A percentile compares a stretch with the other conserved stretches of the same genome.
Evolutionary conservation across 2,888 invertebrate genomes (phyloP).

Genomic region (Eupithecia inturbata): DNA sequence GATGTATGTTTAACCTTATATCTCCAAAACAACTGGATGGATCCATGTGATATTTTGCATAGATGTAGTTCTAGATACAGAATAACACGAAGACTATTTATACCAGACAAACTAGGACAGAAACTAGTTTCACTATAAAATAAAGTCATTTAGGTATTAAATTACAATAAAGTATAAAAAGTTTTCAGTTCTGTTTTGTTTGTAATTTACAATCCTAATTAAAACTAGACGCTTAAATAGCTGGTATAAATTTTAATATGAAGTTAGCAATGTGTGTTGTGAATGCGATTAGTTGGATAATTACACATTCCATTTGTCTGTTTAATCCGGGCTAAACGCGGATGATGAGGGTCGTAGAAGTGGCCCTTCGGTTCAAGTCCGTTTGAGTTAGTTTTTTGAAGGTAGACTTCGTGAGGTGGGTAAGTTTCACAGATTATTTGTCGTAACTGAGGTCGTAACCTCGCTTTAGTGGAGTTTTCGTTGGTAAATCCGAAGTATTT

Average conservation of each 20-base stretch:
- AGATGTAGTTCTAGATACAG: no score
- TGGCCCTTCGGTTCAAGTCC: slow-evolving; percentile 10
- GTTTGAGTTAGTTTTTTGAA: slow-evolving; percentile 15
- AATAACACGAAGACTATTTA: no score
- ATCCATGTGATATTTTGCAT: no score
- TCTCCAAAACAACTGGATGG: no score
- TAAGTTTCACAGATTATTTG: background rate
- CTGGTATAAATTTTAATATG: slow-evolving; percentile 37
- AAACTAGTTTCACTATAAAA: no score
- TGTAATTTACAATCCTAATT: slow-evolving; percentile 9
- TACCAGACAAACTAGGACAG: no score
- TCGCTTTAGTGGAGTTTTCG: background rate
- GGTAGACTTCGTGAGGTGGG: slow-evolving; percentile 1
- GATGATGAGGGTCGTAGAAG: slow-evolving; percentile 75
- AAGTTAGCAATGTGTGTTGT: slow-evolving; percentile 48
- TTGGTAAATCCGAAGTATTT: background rate
- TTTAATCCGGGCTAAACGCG: slow-evolving; percentile 74
- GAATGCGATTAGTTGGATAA: slow-evolving; percentile 74
- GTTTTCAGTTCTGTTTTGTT: slow-evolving; percentile 4
- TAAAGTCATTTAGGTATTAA: no score
- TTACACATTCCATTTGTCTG: slow-evolving; percentile 82
- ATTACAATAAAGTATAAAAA: background rate
- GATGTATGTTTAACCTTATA: no score
- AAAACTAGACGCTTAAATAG: slow-evolving; percentile 13
- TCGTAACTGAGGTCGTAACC: background rate